Conservation (phyloP, 1,140 invertebrate species). For the Orchestia grillus region DNA sequence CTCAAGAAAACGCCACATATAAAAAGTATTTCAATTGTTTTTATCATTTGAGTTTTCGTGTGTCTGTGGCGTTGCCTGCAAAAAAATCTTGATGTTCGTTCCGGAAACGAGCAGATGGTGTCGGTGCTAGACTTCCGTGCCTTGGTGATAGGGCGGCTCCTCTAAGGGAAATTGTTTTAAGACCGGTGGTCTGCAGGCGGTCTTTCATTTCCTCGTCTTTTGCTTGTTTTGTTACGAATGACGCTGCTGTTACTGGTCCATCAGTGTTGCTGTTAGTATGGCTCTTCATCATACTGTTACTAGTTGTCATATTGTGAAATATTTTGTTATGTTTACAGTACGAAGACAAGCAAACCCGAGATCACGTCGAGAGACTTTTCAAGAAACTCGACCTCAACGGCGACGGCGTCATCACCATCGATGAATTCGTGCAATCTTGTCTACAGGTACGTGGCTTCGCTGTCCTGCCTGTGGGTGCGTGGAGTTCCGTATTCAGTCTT, state of each 20-base stretch:
- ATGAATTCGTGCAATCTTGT: slow-evolving; percentile 96
- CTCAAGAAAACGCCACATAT: neutral
- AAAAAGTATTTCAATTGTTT: neutral
- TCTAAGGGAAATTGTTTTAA: too few species aligned
- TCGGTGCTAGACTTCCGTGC: neutral
- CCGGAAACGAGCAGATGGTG: too few species aligned
- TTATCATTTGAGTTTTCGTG: too few species aligned
- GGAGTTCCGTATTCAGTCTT: neutral
- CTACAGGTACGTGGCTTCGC: slow-evolving; percentile 78
- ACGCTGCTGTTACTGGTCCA: neutral
- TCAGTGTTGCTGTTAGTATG: neutral
- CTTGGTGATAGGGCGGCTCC: neutral
- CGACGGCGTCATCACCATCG: slow-evolving; percentile 94
- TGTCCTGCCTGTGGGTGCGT: neutral
- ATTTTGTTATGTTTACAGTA: slow-evolving; percentile 58
- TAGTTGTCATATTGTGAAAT: neutral
- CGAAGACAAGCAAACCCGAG: slow-evolving; percentile 67
- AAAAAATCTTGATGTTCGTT: too few species aligned
- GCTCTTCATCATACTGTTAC: neutral
- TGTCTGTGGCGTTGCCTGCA: too few species aligned
- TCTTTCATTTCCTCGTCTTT: too few species aligned
- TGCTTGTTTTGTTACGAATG: too few species aligned
- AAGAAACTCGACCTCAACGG: slow-evolving; percentile 93
- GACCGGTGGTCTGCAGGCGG: too few species aligned
- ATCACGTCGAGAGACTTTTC: slow-evolving; percentile 68